Conservation (phyloP, 2,113 vertebrate species). For the Platichthys stellatus region DNA sequence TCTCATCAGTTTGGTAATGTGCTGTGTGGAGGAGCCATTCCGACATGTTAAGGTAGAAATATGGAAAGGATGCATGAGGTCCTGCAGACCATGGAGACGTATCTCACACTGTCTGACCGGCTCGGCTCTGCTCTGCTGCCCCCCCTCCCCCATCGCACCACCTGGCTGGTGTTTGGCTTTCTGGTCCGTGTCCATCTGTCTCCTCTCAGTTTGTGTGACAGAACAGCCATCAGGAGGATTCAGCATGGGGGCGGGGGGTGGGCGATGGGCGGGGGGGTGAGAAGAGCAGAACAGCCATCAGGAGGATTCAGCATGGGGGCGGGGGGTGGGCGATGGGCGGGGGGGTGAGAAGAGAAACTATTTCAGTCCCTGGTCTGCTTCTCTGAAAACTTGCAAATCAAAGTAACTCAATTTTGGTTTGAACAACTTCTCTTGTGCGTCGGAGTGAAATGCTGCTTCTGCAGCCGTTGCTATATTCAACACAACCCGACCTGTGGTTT, state of each 20-base stretch:
- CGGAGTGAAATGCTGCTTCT: no score
- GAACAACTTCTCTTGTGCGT: neutral
- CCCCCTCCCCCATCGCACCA: constrained; percentile 36
- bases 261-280: neutral
- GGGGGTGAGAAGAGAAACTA: constrained; percentile 39
- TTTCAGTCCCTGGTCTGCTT: constrained; percentile 46
- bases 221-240: constrained; percentile 68
- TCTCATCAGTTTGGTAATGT: constrained; percentile 58
- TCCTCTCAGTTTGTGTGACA: constrained; percentile 54
- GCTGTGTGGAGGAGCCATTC: constrained; percentile 43
- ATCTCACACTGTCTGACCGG: no score
- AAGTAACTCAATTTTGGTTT: neutral
- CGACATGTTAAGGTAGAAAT: constrained; percentile 21
- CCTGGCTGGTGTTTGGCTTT: constrained; percentile 61
- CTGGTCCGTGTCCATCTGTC: constrained; percentile 71
- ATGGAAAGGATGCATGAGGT: constrained; percentile 18
- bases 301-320: constrained; percentile 59
- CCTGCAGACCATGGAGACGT: neutral
- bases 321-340: neutral
- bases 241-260: constrained; percentile 37
- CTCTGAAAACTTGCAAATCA: constrained; percentile 27
- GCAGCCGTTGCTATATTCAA: no score
- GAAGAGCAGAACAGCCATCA: constrained; percentile 64
- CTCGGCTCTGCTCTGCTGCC: neutral
- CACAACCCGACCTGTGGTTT: no score